Conservation (phyloP, 2,888 invertebrate genomes). For the Ashinkailepas kermadecensis region DNA sequence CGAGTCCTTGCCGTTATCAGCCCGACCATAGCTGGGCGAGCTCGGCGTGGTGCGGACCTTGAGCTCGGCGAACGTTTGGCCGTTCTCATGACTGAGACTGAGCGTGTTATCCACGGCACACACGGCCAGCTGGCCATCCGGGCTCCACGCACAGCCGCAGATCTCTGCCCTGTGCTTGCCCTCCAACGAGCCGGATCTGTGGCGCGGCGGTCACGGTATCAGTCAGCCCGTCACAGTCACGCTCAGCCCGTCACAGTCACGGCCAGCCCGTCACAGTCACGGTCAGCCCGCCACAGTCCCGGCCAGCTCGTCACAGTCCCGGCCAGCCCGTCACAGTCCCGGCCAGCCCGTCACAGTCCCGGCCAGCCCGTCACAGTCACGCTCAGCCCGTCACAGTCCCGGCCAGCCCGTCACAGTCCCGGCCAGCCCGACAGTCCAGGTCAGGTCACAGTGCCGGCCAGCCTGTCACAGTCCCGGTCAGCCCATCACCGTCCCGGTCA, state of each 20-base stretch:
- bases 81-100: constrained; percentile 9
- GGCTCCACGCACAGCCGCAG: not conserved
- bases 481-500: too few species aligned
- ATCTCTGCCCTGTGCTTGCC: constrained; percentile 7
- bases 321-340: too few species aligned
- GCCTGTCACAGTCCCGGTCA: too few species aligned
- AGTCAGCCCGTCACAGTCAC: not conserved
- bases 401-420: too few species aligned
- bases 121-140: constrained; percentile 5
- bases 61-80: constrained; percentile 15
- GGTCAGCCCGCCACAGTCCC: too few species aligned
- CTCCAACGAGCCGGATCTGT: not conserved
- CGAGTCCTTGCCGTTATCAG: constrained; percentile 12
- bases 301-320: too few species aligned
- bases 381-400: too few species aligned
- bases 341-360: too few species aligned
- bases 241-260: too few species aligned
- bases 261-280: too few species aligned
- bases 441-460: not conserved
- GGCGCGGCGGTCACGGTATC: not conserved
- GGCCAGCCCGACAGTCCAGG: too few species aligned
- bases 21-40: not conserved
- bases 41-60: not conserved
- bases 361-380: too few species aligned
- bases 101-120: not conserved